Percentiles rank a stretch among this genome's conserved stretches.
Evolutionary conservation across 2,888 invertebrate species (phyloP).

Genomic region (Notodonta dromedarius): DNA sequence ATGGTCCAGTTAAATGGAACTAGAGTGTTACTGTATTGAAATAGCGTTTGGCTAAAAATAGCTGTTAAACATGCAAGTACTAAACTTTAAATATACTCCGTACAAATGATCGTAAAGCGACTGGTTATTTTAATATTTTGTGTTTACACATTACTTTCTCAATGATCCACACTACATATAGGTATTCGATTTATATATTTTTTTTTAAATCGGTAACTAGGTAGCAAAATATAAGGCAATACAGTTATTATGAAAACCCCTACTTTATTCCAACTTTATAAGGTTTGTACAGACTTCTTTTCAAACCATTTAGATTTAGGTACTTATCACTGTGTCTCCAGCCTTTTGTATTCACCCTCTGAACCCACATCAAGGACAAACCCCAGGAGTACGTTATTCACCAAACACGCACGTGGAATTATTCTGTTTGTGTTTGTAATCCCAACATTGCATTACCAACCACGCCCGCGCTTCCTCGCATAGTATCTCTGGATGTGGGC

Average conservation of each 20-base stretch:
- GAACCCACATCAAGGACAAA: constrained; percentile 31
- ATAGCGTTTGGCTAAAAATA: constrained; percentile 7
- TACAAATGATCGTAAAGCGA: too few species aligned
- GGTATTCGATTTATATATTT: too few species aligned
- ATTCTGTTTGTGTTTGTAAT: constrained; percentile 61
- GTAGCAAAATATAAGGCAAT: too few species aligned
- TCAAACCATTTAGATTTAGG: too few species aligned
- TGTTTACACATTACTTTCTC: too few species aligned
- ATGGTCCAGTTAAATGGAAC: constrained; percentile 13
- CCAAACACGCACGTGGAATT: constrained; percentile 40
- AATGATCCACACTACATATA: too few species aligned
- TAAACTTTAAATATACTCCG: not conserved
- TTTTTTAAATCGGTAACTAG: too few species aligned
- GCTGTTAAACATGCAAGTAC: constrained; percentile 14
- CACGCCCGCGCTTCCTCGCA: constrained; percentile 53
- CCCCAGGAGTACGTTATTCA: too few species aligned
- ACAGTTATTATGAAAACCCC: too few species aligned
- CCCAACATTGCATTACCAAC: constrained; percentile 55
- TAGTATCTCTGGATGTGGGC: constrained; percentile 33
- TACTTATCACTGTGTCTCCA: too few species aligned
- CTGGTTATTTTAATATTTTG: too few species aligned
- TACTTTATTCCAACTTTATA: not conserved
- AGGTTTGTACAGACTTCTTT: too few species aligned
- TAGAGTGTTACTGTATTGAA: constrained; percentile 9
- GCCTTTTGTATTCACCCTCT: constrained; percentile 14